Conservation (phyloP, 2,113 vertebrate genomes). For the Mesoclemmys tuberculata region DNA sequence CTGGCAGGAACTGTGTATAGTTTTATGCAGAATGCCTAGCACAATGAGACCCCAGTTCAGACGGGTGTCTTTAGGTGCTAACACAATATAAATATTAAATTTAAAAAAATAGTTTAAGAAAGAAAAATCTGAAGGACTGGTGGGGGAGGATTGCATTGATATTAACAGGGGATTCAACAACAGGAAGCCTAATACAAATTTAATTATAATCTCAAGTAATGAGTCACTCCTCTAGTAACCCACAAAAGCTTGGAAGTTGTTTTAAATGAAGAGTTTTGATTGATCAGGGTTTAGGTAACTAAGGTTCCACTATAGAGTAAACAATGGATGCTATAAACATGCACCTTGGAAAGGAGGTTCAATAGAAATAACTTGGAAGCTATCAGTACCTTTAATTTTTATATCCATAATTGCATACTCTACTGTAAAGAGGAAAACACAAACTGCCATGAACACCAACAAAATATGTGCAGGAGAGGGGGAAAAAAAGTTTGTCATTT, state of each 20-base stretch:
- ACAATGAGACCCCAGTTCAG: neutral
- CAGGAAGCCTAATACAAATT: neutral
- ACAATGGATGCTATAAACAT: neutral
- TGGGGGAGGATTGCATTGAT: neutral
- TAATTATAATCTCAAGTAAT: neutral
- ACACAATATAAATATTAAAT: neutral
- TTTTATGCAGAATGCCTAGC: neutral
- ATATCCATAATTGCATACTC: neutral
- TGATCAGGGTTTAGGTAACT: neutral
- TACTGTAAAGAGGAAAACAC: neutral
- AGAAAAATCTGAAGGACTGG: neutral
- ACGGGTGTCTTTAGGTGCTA: too few relatives aligned
- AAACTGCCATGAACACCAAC: neutral
- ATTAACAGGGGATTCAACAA: accelerated
- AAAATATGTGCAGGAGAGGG: neutral
- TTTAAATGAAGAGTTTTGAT: neutral
- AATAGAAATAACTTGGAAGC: neutral
- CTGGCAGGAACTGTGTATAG: too few relatives aligned
- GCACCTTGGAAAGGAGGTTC: neutral
- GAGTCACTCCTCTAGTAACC: neutral
- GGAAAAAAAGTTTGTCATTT: neutral
- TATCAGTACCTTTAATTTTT: neutral
- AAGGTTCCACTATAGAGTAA: neutral
- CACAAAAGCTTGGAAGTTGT: neutral
- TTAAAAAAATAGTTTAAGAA: neutral